These are phyloP conservation scores for Myotis daubentonii DNA, from an alignment of 2,797 vertebrate genomes.

Conservation along the genomic window DNA sequence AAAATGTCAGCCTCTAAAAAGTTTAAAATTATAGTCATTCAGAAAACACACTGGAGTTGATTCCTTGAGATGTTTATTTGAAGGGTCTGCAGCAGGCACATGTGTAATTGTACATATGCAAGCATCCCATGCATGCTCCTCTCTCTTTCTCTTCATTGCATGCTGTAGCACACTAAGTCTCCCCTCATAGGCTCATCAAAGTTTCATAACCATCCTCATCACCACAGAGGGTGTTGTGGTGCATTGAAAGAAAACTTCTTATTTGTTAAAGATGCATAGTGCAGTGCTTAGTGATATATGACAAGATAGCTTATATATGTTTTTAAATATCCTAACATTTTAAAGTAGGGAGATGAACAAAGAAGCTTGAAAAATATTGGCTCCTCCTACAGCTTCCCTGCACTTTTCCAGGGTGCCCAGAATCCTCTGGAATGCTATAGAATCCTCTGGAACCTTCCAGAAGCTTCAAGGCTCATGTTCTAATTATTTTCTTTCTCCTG, in stretches of 20 bases:
- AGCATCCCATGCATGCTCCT: fast-evolving
- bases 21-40: not conserved
- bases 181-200: not conserved
- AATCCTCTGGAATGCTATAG: not conserved
- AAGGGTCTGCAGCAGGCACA: no score
- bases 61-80: not conserved
- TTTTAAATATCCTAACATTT: not conserved
- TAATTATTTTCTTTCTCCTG: not conserved
- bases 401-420: not conserved
- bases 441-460: not conserved
- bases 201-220: not conserved
- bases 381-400: not conserved
- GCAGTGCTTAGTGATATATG: not conserved
- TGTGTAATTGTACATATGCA: fast-evolving
- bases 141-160: not conserved
- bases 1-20: constrained; percentile 43
- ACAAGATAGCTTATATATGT: not conserved
- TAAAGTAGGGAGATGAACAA: not conserved
- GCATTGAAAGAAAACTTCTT: not conserved
- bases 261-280: not conserved
- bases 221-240: not conserved
- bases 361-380: not conserved
- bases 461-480: not conserved
- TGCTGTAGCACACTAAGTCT: not conserved
- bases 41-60: not conserved